These are phyloP conservation scores for Trematomus bernacchii DNA, from an alignment of 2,797 vertebrate species.

Conservation along the genomic window DNA sequence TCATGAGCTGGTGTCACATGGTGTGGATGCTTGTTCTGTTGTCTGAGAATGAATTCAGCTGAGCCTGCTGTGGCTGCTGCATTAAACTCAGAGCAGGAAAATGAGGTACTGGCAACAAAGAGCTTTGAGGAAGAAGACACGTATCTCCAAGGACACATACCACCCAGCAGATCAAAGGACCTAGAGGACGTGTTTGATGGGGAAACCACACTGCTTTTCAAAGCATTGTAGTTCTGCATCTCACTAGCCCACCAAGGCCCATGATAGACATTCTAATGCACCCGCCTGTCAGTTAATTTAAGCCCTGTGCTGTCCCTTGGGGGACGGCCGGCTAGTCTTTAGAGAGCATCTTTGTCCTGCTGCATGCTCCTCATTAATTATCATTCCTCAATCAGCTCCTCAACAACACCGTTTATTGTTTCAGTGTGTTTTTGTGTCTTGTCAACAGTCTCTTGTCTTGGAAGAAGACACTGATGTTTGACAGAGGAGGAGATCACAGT, in stretches of 20 bases:
- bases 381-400: conserved; percentile 71
- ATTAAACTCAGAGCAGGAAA: conserved; percentile 70
- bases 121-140: conserved; percentile 79
- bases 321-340: conserved; percentile 66
- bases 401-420: conserved; percentile 63
- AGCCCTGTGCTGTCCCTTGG: conserved; percentile 67
- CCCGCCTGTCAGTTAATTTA: conserved; percentile 83
- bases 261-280: conserved; percentile 77
- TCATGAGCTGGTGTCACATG: conserved; percentile 45
- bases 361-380: conserved; percentile 73
- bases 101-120: conserved; percentile 78
- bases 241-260: conserved; percentile 69
- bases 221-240: conserved; percentile 76
- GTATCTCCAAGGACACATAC: conserved; percentile 86
- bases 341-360: conserved; percentile 73
- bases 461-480: conserved; percentile 68
- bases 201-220: conserved; percentile 81
- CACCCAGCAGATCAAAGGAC: conserved; percentile 83
- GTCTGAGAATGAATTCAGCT: conserved; percentile 55
- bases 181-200: conserved; percentile 82
- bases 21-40: conserved; percentile 41
- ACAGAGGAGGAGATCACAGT: conserved; percentile 73
- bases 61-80: conserved; percentile 59
- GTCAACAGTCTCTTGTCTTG: conserved; percentile 62
- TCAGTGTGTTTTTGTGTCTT: conserved; percentile 57